phyloP scores from a whole-genome alignment of 2,888 invertebrate genomes.

The Drosophila anomelani region DNA sequence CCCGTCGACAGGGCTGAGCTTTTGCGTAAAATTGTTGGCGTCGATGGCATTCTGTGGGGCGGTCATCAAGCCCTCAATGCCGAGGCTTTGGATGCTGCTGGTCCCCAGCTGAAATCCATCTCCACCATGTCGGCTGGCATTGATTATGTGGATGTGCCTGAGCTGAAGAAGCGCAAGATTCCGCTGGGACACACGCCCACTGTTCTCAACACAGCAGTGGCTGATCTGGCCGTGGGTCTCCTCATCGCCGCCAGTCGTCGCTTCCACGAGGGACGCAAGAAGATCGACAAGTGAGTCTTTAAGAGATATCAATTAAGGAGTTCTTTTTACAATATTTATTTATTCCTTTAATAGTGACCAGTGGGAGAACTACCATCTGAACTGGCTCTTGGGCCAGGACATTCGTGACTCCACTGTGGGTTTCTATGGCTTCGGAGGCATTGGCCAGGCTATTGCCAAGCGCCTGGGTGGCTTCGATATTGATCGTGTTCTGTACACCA shows the following conservation, averaged over 20 bases:
- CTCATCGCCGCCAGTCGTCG: conserved; percentile 91
- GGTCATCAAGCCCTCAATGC: conserved; percentile 77
- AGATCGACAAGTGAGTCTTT: conserved; percentile 85
- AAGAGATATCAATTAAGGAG: neutral
- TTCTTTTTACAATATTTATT: neutral
- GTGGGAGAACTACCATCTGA: conserved; percentile 89
- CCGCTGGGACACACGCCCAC: conserved; percentile 92
- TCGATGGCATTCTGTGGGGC: conserved; percentile 83
- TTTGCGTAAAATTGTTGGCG: conserved; percentile 80
- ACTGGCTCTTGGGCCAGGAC: conserved; percentile 92
- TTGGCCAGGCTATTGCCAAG: conserved; percentile 91
- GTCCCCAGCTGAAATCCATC: conserved; percentile 90
- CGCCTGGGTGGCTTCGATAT: conserved; percentile 91
- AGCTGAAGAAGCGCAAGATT: conserved; percentile 89
- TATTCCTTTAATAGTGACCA: conserved; percentile 85
- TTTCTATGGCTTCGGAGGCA: conserved; percentile 92
- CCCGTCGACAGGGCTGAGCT: conserved; percentile 80
- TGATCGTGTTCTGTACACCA: conserved; percentile 89
- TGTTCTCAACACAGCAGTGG: conserved; percentile 91
- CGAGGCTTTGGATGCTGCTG: conserved; percentile 82
- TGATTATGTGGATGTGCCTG: conserved; percentile 92
- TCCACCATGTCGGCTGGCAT: conserved; percentile 94
- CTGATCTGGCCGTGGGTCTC: conserved; percentile 92
- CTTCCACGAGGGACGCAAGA: conserved; percentile 90
- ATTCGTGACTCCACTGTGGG: conserved; percentile 92